Base-by-base conservation (phyloP, 1,140 invertebrate species). In the Xylocopa sonorina region DNA sequence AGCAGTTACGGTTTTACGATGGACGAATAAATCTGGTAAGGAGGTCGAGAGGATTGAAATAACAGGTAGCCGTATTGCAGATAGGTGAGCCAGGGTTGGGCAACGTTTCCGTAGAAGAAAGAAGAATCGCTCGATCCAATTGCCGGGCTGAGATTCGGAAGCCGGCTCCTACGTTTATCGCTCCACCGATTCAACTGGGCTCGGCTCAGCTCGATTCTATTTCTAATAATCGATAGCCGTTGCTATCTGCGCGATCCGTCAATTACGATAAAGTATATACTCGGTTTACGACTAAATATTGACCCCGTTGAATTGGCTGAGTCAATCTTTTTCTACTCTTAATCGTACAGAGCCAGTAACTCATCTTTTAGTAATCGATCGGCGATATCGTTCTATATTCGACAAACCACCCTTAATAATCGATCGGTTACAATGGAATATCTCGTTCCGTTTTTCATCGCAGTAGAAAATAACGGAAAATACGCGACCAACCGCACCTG, bases 21-120 rank as follows among this genome's bases (percentile, higher is more conserved):
- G 24, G 10, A 29, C 1, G 24, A 57, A 71, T 71, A 71, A 41
- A 71, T 71, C 38, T 12, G 51, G 18, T 3, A 51, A 43, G 10
- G 51, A 32, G 51, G 38, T 71, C 38, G 68, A 58, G 38, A 43
- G 27, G 53, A 27, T 71, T 18, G 38, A 57, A 57, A 32, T 41
- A 55, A 55, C 67, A 41, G 41, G 68, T 71, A 71, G 68, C 38
- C 53, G 53, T 18, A 57, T 71, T 21, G 51, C 68, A 43, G 29
- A 16, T 51, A 32, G 64, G 29, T 68, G 64, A 68, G 53, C 50
- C 24, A 38, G 64, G 32, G 64, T 43, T 24, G 24, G 51, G 34
- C 48, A 32, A 71, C 38, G 14, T 57, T 71, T 71, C 34, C 16
- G 38, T 16, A 43, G 27, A 24, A n/a, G 3, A 0, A 12, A 29